Evolutionary conservation across 2,113 vertebrate species (phyloP), one percentile per base, ranked within the genome.

Genomic region (Synchiropus splendidus): DNA sequence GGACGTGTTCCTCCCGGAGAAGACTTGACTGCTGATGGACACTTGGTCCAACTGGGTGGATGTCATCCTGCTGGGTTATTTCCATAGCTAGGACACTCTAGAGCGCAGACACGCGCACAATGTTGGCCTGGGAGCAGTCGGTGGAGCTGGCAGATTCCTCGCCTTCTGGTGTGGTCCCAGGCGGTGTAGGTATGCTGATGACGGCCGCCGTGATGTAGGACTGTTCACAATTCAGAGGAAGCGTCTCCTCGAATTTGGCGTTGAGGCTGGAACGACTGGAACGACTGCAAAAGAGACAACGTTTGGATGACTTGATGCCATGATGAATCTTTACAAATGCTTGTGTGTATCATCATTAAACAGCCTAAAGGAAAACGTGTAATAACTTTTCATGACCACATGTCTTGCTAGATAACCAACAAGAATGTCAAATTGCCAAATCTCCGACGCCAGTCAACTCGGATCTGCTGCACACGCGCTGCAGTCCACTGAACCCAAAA

Each of bases 61-160:
- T 27, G 9, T 44, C 45, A 33, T 54, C 44, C 53, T 16, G 14
- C 31, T 13, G 52, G 21, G 12, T 15, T 40, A 39, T 60, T 41
- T 31, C 9, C 12, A 18, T 16, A 34, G 39, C 6, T 8, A 14
- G 11, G 45, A n/a, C 18, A 37, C 39, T 83, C 87, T 92, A 98
- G 83, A 98, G 88, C 16, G 92, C 91, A 3, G 93, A 97, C 61
- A 94, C 91, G 77, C 89, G 82, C 58, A 98, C 90, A 42, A 94
- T 87, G 80, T 90, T 93, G 74, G 86, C 78, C 75, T 89, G 91
- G 2, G 85, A 85, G 62, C 87, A 90, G 58, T 88, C 81, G 0
- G 81, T 78, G 58, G 87, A n/a, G 42, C 86, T 80, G 55, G 84
- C 51, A 49, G 87, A 88, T 36, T 88, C 78, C 0, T 88, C 77